A percentile compares a stretch with the other conserved stretches of the same genome.
phyloP scores from a whole-genome alignment of 2,888 invertebrate genomes.

The Hirudinaria manillensis region DNA sequence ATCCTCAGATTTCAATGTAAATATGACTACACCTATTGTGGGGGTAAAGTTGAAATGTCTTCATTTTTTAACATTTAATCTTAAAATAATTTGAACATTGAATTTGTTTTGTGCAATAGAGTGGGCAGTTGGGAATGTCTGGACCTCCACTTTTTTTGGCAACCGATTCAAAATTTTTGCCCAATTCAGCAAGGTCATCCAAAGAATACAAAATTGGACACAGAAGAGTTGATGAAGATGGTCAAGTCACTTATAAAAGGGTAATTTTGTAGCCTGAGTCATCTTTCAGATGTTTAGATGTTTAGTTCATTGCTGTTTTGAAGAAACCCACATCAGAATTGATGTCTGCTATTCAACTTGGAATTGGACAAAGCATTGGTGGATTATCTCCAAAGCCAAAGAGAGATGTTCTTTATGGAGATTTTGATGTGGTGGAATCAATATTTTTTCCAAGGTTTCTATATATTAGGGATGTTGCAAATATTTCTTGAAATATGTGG shows the following conservation, averaged over 20 bases:
- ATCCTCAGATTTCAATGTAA: no score
- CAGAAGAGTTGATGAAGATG: slow-evolving; percentile 86
- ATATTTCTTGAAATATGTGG: no score
- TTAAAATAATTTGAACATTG: not conserved
- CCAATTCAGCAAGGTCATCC: not conserved
- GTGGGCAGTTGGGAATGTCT: slow-evolving; percentile 8
- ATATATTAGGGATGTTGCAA: not conserved
- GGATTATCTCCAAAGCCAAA: slow-evolving; percentile 91
- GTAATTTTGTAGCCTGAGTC: slow-evolving; percentile 48
- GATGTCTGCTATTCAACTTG: slow-evolving; percentile 59
- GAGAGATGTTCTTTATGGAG: slow-evolving; percentile 94
- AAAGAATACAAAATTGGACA: slow-evolving; percentile 79
- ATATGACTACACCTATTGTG: no score
- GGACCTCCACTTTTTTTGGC: not conserved
- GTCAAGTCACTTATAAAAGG: slow-evolving; percentile 97
- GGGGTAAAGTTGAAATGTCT: no score
- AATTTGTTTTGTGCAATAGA: not conserved
- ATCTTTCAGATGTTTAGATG: not conserved
- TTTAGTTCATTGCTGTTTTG: not conserved
- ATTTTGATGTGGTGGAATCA: slow-evolving; percentile 98
- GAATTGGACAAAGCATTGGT: slow-evolving; percentile 77
- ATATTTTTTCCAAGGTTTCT: slow-evolving; percentile 80
- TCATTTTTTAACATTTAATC: not conserved
- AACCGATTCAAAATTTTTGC: not conserved
- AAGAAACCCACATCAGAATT: slow-evolving; percentile 43